A percentile compares a stretch with the other conserved stretches of the same genome.
phyloP scores from a whole-genome alignment of 2,113 vertebrate species.

The Anhinga anhinga region DNA sequence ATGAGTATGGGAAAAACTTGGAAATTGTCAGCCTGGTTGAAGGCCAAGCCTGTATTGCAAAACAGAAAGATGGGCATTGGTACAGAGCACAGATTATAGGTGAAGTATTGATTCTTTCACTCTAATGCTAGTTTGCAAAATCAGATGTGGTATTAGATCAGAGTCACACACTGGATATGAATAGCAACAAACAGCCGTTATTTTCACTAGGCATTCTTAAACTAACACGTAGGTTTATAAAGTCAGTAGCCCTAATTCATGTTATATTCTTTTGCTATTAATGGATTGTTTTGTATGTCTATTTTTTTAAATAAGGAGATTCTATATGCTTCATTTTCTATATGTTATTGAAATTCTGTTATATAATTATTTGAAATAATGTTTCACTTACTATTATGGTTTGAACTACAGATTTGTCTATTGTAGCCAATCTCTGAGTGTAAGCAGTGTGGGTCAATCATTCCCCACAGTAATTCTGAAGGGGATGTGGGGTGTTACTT shows the following conservation, averaged over 20 bases:
- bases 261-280: neutral
- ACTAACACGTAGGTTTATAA: neutral
- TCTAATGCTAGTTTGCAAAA: neutral
- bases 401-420: neutral
- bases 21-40: constrained; percentile 77
- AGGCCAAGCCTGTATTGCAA: constrained; percentile 86
- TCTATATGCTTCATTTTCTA: fast-evolving
- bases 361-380: neutral
- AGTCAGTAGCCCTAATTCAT: neutral
- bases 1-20: constrained; percentile 49
- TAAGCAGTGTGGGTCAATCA: neutral
- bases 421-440: neutral
- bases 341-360: neutral
- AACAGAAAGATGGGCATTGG: constrained; percentile 83
- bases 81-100: constrained; percentile 86
- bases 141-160: neutral
- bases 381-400: neutral
- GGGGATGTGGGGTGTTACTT: fast-evolving
- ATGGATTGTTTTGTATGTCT: neutral
- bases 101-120: constrained; percentile 40
- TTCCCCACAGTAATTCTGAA: neutral
- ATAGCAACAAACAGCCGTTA: neutral
- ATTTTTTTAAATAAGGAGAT: neutral
- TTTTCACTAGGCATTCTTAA: neutral
- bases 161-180: neutral